phyloP scores from a whole-genome alignment of 1,140 invertebrate genomes.

The Heterodera carotae region DNA sequence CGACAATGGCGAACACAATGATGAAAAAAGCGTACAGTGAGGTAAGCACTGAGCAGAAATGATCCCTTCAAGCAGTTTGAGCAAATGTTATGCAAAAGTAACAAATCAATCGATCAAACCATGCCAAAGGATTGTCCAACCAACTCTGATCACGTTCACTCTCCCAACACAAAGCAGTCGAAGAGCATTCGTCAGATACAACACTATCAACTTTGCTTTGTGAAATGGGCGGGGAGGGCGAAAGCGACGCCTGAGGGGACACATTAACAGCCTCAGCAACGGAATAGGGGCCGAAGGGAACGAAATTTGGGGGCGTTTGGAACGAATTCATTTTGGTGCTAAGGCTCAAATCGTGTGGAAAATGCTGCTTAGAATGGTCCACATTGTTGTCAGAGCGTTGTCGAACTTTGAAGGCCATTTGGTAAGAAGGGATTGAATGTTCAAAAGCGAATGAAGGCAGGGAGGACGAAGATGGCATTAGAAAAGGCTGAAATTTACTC shows the following conservation, averaged over 20 bases:
- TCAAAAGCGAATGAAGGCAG: background rate
- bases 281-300: background rate
- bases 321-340: background rate
- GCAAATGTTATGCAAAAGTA: slow-evolving; percentile 17
- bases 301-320: background rate
- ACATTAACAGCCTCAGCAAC: background rate
- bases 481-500: background rate
- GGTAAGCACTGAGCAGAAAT: slow-evolving; percentile 61
- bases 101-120: too few relatives aligned
- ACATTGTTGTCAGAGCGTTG: background rate
- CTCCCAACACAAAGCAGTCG: too few relatives aligned
- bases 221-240: background rate
- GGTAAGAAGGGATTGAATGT: background rate
- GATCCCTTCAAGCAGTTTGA: slow-evolving; percentile 48
- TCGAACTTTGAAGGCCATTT: background rate
- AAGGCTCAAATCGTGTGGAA: background rate
- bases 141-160: slow-evolving; percentile 39
- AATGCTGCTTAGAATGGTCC: background rate
- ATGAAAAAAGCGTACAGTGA: slow-evolving; percentile 59
- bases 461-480: background rate
- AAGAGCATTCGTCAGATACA: background rate
- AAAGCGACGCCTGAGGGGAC: background rate
- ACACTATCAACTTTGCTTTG: background rate
- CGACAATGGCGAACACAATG: slow-evolving; percentile 61
- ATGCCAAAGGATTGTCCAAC: slow-evolving; percentile 47